These are phyloP conservation scores for Laupala kohalensis DNA, from an alignment of 1,140 invertebrate species.

Conservation along the genomic window DNA sequence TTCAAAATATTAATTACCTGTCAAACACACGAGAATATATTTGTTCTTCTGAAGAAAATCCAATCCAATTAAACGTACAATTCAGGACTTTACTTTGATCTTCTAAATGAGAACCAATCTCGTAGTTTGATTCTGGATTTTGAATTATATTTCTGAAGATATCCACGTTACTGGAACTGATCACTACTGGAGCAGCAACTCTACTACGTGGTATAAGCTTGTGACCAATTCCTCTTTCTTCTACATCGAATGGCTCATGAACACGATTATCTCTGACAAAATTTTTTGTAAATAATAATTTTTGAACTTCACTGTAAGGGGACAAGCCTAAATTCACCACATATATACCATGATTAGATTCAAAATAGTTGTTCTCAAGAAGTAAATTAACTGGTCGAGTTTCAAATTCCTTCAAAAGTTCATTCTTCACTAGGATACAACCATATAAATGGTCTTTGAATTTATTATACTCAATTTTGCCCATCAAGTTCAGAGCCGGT, in stretches of 20 bases:
- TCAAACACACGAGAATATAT: conserved; percentile 76
- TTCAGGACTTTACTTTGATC: conserved; percentile 90
- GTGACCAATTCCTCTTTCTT: conserved; percentile 37
- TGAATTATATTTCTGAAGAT: conserved; percentile 85
- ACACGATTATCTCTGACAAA: conserved; percentile 76
- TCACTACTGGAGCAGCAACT: conserved; percentile 78
- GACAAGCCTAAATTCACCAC: conserved; percentile 77
- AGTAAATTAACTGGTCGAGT: conserved; percentile 51
- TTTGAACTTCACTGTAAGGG: conserved; percentile 69
- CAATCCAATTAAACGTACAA: conserved; percentile 89
- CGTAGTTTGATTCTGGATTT: conserved; percentile 80
- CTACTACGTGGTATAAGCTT: conserved; percentile 71
- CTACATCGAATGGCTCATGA: conserved; percentile 66
- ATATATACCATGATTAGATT: conserved; percentile 72
- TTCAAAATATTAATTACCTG: conserved; percentile 30
- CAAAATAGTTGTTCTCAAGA: conserved; percentile 82
- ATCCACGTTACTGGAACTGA: conserved; percentile 80
- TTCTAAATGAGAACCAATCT: conserved; percentile 87
- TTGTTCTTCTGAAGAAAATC: conserved; percentile 56
- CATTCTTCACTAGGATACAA: conserved; percentile 78
- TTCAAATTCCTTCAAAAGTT: conserved; percentile 52
- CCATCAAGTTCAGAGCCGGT: conserved; percentile 72
- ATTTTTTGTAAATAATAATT: conserved; percentile 76
- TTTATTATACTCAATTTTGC: conserved; percentile 72
- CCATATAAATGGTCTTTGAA: conserved; percentile 72